A percentile compares a stretch with the other conserved stretches of the same genome.
Conservation (phyloP, 2,797 vertebrate genomes). For the Taeniopygia guttata region DNA sequence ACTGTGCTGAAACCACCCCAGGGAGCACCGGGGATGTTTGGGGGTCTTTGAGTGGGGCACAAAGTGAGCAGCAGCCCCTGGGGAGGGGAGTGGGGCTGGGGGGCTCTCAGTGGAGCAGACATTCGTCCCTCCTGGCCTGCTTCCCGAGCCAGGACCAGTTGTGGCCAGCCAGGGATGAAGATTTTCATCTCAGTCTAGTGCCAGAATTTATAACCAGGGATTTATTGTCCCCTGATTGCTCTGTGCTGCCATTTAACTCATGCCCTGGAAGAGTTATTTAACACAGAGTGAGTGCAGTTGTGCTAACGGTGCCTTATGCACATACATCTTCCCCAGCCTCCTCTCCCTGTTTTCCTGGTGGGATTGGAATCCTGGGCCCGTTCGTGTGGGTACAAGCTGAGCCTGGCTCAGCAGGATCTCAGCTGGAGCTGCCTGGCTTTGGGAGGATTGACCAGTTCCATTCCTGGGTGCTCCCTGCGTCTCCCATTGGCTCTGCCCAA, state of each 20-base stretch:
- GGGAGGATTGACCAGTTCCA: not conserved
- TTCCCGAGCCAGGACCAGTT: not conserved
- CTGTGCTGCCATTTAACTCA: slow-evolving; percentile 27
- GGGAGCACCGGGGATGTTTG: fast-evolving
- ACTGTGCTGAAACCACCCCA: fast-evolving
- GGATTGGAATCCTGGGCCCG: not conserved
- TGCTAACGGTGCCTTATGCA: not conserved
- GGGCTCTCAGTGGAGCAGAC: fast-evolving
- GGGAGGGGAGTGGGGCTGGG: not conserved
- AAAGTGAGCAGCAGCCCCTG: not conserved
- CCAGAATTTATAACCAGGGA: slow-evolving; percentile 31
- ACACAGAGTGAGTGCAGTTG: not conserved
- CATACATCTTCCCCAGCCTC: not conserved
- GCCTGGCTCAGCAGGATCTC: fast-evolving
- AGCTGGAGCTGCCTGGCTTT: not conserved
- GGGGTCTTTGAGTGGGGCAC: not conserved
- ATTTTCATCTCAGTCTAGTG: not conserved
- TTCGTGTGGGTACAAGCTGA: not conserved
- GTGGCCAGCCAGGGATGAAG: not conserved
- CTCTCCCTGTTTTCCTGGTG: not conserved
- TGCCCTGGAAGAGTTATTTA: slow-evolving; percentile 50
- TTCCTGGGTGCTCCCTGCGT: fast-evolving
- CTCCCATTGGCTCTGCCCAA: not conserved
- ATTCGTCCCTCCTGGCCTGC: not conserved
- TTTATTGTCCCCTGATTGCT: slow-evolving; percentile 41